Base-by-base conservation (phyloP, 1,140 invertebrate genomes). In the Heterodera schachtii region DNA sequence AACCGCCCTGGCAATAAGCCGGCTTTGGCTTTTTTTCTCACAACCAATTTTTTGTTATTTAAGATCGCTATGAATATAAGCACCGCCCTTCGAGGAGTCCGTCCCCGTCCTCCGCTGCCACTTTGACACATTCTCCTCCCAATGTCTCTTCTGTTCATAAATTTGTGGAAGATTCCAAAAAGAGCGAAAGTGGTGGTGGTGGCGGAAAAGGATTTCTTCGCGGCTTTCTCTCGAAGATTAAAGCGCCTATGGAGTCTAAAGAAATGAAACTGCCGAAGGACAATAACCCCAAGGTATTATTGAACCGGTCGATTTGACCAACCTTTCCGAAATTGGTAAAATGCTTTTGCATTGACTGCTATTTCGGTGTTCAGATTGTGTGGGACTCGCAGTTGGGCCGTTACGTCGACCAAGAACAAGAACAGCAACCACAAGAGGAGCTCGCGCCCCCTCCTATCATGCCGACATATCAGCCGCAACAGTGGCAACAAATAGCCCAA, bases 211-310 rank as follows among this genome's bases (percentile, higher is more conserved):
- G 75, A 3, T 60, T 60, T 77, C 66, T 78, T 43, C 60, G 77
- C 11, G 77, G 77, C 66, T 64, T 78, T 70, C 47, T 78, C 21
- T 78, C 77, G 16, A 78, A 78, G 31, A 78, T 78, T 47, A 78
- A 66, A 78, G 57, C 43, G n/a, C 77, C 70, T 44, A 31, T 19
- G 49, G 77, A 47, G 9, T 13, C 21, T 11, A 78, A 78, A 19
- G 49, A 46, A 9, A 78, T 78, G 77, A 64, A 69, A 78, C 70
- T 78, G 11, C 77, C 77, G 5, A 44, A 78, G 49, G 77, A 78
- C 49, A 78, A 71, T 41, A 13, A 78, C 21, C 77, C 77, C 7
- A 70, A 78, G 31, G 77, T 71, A n/a, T 16, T 8, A n/a, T 43
- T 19, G 4, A 43, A 70, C 9, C 9, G n/a, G 67, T 31, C 41